Evolutionary conservation across 2,113 vertebrate species (phyloP), one percentile per base, ranked within the genome.

Genomic region (Penelope pileata): DNA sequence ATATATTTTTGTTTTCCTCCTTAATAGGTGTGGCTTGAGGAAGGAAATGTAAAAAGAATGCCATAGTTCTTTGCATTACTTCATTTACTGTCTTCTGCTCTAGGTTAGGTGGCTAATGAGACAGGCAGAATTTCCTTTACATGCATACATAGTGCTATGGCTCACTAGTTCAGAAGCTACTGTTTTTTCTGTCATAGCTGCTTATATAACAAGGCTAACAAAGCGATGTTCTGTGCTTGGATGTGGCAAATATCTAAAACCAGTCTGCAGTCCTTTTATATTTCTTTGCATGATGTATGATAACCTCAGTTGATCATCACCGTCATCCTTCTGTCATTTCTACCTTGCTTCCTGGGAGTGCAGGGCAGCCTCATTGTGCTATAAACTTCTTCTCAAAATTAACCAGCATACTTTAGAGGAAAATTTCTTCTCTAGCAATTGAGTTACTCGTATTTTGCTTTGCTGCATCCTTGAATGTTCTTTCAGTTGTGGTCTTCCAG

Each of bases 71-170:
- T 86, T 63, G 34, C 6, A 7, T 36, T 48, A 13, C 16, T 50
- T 51, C 60, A 17, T 80, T 59, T 50, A n/a, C 15, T n/a, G 45
- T 32, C 38, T 21, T 72, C 16, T 69, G 9, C 16, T 26, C 21
- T 15, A 59, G 63, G 24, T 18, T 47, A 51, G 12, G 12, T 59
- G 60, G 43, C 42, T 70, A 24, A 54, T 45, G 54, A 58, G 70
- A 26, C 29, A 47, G 38, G 73, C 60, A 34, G 0, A 2, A 5
- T 59, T 83, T 48, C 64, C 54, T 34, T 42, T 60, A 4, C 3
- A 0, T 24, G 10, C 50, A 32, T 13, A 11, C 6, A 0, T 50
- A 21, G 22, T 23, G 23, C 32, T 38, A 0, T 43, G 9, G 21
- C 34, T 75, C 34, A 30, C 15, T 43, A 86, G 50, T 73, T 85